These are phyloP conservation scores for Scrobipalpa costella DNA, from an alignment of 2,888 invertebrate genomes.

Conservation along the genomic window DNA sequence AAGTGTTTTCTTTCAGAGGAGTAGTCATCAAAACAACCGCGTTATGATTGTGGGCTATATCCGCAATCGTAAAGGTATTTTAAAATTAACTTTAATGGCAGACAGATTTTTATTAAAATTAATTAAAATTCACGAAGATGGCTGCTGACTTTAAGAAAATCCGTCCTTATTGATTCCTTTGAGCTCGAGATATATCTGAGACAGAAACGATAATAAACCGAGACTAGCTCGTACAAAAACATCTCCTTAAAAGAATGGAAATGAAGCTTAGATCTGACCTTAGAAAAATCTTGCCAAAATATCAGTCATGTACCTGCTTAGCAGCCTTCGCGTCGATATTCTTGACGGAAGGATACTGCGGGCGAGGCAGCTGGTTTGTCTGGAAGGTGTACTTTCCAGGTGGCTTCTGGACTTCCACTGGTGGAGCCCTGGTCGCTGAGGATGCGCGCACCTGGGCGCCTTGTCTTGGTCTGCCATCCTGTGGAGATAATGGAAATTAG, in stretches of 20 bases:
- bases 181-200: no score
- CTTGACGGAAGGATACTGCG: constrained; percentile 84
- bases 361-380: constrained; percentile 87
- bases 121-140: no score
- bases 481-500: not conserved
- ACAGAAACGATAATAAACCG: no score
- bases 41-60: not conserved
- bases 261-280: no score
- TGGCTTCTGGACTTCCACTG: constrained; percentile 61
- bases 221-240: no score
- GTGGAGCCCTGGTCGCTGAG: constrained; percentile 50
- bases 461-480: constrained; percentile 7
- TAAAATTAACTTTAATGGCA: not conserved
- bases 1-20: not conserved
- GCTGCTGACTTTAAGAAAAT: no score
- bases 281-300: not conserved
- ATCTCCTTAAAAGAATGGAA: no score
- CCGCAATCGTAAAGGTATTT: not conserved
- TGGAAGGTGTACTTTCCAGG: constrained; percentile 79
- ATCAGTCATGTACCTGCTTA: constrained; percentile 81
- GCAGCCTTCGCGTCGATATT: constrained; percentile 85
- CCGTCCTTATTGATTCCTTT: no score
- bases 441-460: constrained; percentile 37
- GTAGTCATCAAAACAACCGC: not conserved
- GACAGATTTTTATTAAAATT: not conserved